Evolutionary conservation across 2,888 invertebrate species (phyloP), one percentile per base, ranked within the genome.

Genomic region (Aleiodes testaceus): DNA sequence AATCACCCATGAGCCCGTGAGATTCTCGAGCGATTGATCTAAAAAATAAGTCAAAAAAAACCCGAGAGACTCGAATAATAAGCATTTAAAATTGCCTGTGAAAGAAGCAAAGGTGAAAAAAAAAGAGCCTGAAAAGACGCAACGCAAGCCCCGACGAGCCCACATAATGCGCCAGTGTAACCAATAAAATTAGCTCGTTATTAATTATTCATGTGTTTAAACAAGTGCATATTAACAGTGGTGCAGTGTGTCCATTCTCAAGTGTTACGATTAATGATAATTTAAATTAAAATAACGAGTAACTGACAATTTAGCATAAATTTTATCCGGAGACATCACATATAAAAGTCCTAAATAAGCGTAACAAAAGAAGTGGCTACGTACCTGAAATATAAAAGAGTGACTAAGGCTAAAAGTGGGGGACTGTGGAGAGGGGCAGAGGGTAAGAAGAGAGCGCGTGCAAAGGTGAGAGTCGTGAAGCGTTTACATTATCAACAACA

Each of bases 381-480:
- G 50, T 36, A 69, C 16, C 26, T 36, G 49, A 53, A 6, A 49
- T 36, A 59, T 22, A 52, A 66, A 30, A 53, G 53, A 49, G 47
- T 69, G 30, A 55, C 45, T 66, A 50, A 44, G 53, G 61, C 45
- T n/a, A n/a, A n/a, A n/a, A 66, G 69, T 61, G 53, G 64, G 69
- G 69, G 45, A 49, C 66, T 52, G 65, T 64, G 53, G 53, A 61
- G 61, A 53, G 55, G 52, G 18, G n/a, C 65, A 61, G 63, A 64
- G 67, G 50, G 69, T 55, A 45, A 50, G 69, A 69, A 50, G 69
- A 69, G 71, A 45, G 64, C 14, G 61, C 22, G 69, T 70, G 70
- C 47, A 72, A 70, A 59, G 36, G 68, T 59, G 68, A 67, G 47
- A 68, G 65, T 72, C 70, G 73, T 67, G 67, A 67, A 55, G 70